Evolutionary conservation across 2,113 vertebrate species (phyloP), one percentile per base, ranked within the genome.

Genomic region (Malurus melanocephalus): DNA sequence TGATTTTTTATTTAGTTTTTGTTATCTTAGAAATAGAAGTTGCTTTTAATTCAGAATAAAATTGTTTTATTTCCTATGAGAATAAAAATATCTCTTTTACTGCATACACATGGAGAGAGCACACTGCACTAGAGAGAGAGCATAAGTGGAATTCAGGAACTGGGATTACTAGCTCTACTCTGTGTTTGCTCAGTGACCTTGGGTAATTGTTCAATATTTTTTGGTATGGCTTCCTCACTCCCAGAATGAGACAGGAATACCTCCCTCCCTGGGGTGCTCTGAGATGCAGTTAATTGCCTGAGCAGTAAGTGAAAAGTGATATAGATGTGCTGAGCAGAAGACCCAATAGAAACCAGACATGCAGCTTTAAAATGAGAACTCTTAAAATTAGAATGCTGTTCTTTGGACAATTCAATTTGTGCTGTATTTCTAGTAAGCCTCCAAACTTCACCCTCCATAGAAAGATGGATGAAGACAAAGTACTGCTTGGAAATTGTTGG

Each of bases 101-200:
- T 32, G 40, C 22, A 68, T 22, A 28, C 0, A 20, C 33, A n/a
- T 79, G 64, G 59, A 64, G 38, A 72, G 17, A 85, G 20, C 7
- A 61, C 18, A 30, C 11, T 1, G 5, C 28, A 59, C 18, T 23
- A 59, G 55, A 30, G 35, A n/a, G 4, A 16, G 22, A 80, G 26
- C 0, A 0, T 26, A 60, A 73, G 23, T 19, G 48, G 43, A 61
- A 78, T 62, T 48, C 52, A 86, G 53, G 57, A 86, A 56, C 10
- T 67, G 23, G 16, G 35, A 71, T 71, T 90, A 60, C 30, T 32
- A 48, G 24, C 24, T 90, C 45, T 78, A 19, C 22, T 88, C 21
- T 40, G 90, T 80, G n/a, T 87, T 88, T 86, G 51, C 49, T 90
- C 52, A 49, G 92, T 94, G 74, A 84, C 61, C 61, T 90, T 68